phyloP scores from a whole-genome alignment of 2,888 invertebrate species.

The Rotaria macrura region DNA sequence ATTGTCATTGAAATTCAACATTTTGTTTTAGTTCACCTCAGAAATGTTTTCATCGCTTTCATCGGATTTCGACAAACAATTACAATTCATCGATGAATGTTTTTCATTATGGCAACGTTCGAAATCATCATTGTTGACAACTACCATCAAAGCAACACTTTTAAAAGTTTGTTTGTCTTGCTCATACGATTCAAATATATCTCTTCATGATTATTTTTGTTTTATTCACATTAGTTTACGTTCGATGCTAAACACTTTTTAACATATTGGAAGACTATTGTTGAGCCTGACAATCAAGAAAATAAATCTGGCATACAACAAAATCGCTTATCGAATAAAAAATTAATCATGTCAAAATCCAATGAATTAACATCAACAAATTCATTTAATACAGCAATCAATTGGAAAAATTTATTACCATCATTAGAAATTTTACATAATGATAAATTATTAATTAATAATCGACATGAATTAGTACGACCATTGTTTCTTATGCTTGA shows the following conservation, averaged over 20 bases:
- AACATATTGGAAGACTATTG: not conserved
- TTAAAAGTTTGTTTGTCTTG: not conserved
- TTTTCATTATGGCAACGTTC: conserved; percentile 16
- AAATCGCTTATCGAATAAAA: conserved; percentile 17
- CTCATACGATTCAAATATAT: too few species aligned
- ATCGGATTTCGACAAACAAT: not conserved
- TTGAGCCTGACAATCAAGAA: not conserved
- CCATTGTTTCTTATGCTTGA: not conserved
- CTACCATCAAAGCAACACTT: not conserved
- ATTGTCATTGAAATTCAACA: too few species aligned
- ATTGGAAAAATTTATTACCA: not conserved
- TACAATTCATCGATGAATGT: not conserved
- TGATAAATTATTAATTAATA: not conserved
- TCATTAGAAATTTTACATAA: conserved; percentile 11
- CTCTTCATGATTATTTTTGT: not conserved
- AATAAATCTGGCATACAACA: not conserved
- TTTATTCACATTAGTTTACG: not conserved
- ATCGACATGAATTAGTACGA: conserved; percentile 9
- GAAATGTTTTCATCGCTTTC: not conserved
- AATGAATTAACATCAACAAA: not conserved
- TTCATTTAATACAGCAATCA: not conserved
- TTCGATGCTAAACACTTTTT: not conserved
- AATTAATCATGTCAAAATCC: not conserved
- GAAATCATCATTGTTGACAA: not conserved
- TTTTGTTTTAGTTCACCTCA: not conserved